phyloP scores from a whole-genome alignment of 2,888 invertebrate genomes.

The Synanthedon vespiformis region DNA sequence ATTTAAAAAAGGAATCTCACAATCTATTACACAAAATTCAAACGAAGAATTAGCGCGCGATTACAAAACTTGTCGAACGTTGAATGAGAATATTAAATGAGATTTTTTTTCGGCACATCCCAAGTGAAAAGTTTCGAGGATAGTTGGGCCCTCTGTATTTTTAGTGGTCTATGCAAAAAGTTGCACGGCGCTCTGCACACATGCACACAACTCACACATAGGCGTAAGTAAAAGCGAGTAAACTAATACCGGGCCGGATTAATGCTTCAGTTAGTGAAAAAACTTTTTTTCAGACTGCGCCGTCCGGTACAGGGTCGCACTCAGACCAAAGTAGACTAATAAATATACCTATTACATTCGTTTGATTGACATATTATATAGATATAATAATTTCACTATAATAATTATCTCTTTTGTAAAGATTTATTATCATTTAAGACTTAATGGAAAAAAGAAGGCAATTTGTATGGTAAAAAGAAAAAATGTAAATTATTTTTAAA shows the following conservation, averaged over 20 bases:
- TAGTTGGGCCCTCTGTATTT: constrained; percentile 26
- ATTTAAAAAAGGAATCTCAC: too few relatives aligned
- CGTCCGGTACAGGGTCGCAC: constrained; percentile 58
- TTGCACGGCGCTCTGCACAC: constrained; percentile 56
- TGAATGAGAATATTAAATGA: constrained; percentile 15
- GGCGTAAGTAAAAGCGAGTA: constrained; percentile 57
- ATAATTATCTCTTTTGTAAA: too few relatives aligned
- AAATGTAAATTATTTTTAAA: too few relatives aligned
- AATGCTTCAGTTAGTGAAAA: constrained; percentile 72
- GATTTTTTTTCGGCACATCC: constrained; percentile 15
- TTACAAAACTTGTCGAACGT: constrained; percentile 2
- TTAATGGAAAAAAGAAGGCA: too few relatives aligned
- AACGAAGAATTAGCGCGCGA: neutral
- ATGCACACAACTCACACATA: constrained; percentile 42
- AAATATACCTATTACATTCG: neutral
- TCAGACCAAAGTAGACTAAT: constrained; percentile 12
- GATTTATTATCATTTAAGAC: too few relatives aligned
- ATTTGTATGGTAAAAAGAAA: too few relatives aligned
- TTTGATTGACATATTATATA: too few relatives aligned
- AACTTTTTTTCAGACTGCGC: constrained; percentile 68
- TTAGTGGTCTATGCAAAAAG: constrained; percentile 52
- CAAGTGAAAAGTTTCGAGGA: constrained; percentile 6
- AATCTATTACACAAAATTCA: too few relatives aligned
- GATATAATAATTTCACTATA: too few relatives aligned
- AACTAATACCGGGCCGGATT: constrained; percentile 70